Base-by-base conservation (phyloP, 2,888 invertebrate species). In the Campopleginae sp. region DNA sequence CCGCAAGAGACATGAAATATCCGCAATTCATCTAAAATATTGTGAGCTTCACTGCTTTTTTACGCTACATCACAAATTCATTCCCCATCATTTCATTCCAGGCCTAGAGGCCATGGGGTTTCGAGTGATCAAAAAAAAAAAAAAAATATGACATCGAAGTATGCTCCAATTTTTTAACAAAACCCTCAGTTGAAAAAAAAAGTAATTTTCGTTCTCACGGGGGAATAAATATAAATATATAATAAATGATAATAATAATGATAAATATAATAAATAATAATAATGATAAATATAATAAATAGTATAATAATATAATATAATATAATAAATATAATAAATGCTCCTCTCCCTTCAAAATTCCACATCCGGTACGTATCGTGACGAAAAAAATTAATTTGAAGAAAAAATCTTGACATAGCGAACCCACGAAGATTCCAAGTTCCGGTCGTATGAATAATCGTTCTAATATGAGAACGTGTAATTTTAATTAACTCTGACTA, bases 1-100 rank as follows among this genome's bases (percentile, higher is more conserved):
- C 51, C 78, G 54, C n/a, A n/a, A 48, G 7, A 68, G 58, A 17
- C 71, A 44, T 23, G 44, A 27, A 74, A 74, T 27, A 7, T 42
- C n/a, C n/a, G 42, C 42, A 44, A 48, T 48, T 48, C 70, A 31
- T 17, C 31, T 51, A n/a, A 31, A 70, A 70, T 31, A 7, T 48
- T 70, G 17, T 31, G 46, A 14, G 31, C 46, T 48, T 23, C 14
- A 68, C 42, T 38, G 38, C 42, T 42, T 38, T 42, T 66, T 10
- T 33, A 27, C 51, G 8, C 51, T 51, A 51, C 19, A 19, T 19
- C 10, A 19, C 19, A 23, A 27, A 23, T 23, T 0, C 23, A 23
- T 54, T 12, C 23, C 19, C 19, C 3, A 38, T 42, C 38, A 38
- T 63, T 33, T 63, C 8, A 63, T 33, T 33, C 23, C 33, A 33